Base-by-base conservation (phyloP, 2,888 invertebrate species). In the Cosmopolites sordidus region DNA sequence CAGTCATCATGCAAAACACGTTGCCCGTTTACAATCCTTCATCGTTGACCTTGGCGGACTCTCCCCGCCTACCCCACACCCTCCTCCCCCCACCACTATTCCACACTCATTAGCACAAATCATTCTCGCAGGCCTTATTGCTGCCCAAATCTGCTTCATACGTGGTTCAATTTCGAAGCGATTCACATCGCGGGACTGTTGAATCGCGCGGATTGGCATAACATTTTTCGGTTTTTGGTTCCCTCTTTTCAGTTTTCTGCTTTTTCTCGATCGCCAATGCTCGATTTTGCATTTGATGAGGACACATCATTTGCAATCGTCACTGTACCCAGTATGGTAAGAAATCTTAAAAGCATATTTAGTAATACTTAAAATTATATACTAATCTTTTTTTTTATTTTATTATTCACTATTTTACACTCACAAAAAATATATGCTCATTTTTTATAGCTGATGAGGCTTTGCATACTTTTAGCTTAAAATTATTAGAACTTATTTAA, bases 251-350 rank as follows among this genome's bases (percentile, higher is more conserved):
- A 22, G 22, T 22, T 8, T 33, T n/a, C 33, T 4, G 2, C 33
- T 6, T 33, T 9, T 42, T 40, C n/a, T 41, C 16, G 16, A 16
- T 49, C 17, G 45, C 51, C 27, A 52, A 74, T 74, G 74, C 60
- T 72, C 51, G 69, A 71, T 62, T 68, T 69, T 58, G 66, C 67
- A 38, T 68, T 73, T 71, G 84, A 84, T 73, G 84, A 84, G 63
- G 83, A 83, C 67, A 79, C 80, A 42, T 77, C 82, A 33, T 86
- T 85, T 73, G 78, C 83, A 64, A 81, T 86, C 68, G 78, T 86
- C 69, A 80, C 83, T 49, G 75, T 83, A 65, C 84, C 85, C 42
- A 81, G 81, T 60, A 78, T 78, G 74, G 81, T 83, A 75, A 69
- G 66, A 15, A 27, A 14, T 4, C 6, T 40, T 40, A 33, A 12